These are phyloP conservation scores for Eutrigla gurnardus DNA, from an alignment of 2,797 vertebrate species.

Conservation along the genomic window DNA sequence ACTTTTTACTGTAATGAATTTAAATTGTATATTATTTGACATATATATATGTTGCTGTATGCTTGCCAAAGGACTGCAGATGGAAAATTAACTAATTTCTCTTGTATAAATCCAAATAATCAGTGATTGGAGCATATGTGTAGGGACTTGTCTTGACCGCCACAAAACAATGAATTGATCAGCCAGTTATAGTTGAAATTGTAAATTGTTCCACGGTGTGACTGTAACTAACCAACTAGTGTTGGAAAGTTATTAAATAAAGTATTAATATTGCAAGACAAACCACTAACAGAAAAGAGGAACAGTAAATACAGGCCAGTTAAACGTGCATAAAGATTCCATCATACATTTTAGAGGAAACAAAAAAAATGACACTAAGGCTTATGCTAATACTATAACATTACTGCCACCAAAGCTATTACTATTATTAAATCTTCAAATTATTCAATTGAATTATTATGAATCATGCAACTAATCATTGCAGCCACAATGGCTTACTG, in stretches of 20 bases:
- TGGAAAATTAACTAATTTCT: neutral
- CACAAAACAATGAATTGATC: neutral
- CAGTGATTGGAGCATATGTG: neutral
- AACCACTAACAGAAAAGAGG: neutral
- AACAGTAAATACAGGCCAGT: neutral
- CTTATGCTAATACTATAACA: neutral
- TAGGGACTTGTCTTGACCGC: neutral
- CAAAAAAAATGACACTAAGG: too few species aligned
- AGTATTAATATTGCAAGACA: neutral
- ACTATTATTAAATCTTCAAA: neutral
- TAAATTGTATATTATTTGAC: too few species aligned
- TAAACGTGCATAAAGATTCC: too few species aligned
- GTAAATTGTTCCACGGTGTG: too few species aligned
- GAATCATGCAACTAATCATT: neutral
- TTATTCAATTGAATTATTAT: neutral
- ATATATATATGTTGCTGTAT: too few species aligned
- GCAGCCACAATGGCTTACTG: neutral
- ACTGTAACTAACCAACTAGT: too few species aligned
- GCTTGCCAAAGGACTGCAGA: too few species aligned
- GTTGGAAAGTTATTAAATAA: neutral
- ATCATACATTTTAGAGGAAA: too few species aligned
- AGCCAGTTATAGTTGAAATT: too few species aligned
- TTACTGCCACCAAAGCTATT: neutral
- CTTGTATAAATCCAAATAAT: neutral
- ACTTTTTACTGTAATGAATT: too few species aligned